A percentile compares a stretch with the other conserved stretches of the same genome.
These are phyloP conservation scores for Murina feae DNA, from an alignment of 2,113 vertebrate species.

Conservation along the genomic window DNA sequence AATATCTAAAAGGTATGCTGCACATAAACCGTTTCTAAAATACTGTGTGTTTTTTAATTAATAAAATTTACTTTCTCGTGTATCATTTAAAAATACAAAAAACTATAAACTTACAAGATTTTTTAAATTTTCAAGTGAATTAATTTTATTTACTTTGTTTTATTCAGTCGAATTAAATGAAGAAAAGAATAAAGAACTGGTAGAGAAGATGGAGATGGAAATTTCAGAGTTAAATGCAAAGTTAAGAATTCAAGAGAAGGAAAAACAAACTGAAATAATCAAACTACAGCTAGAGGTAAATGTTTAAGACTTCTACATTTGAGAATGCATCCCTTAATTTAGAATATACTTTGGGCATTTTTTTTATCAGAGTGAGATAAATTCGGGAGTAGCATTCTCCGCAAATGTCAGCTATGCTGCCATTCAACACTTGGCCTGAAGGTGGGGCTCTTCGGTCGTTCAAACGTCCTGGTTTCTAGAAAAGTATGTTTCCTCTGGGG, in stretches of 20 bases:
- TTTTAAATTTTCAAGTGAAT: constrained; percentile 33
- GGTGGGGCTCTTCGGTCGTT: not conserved
- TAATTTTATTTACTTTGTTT: constrained; percentile 42
- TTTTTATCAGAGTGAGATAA: not conserved
- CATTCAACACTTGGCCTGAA: not conserved
- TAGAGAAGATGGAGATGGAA: constrained; percentile 83
- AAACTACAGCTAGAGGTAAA: constrained; percentile 93
- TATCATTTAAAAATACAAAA: constrained; percentile 1
- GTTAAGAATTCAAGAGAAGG: constrained; percentile 87
- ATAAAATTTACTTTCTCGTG: constrained; percentile 1
- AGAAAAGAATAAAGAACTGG: constrained; percentile 78
- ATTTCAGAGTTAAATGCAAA: constrained; percentile 86
- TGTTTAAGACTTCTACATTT: not conserved
- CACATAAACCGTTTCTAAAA: constrained; percentile 1
- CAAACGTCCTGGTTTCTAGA: not conserved
- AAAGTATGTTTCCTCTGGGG: not conserved
- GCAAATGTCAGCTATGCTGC: not conserved
- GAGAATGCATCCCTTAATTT: not conserved
- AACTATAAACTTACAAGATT: not conserved
- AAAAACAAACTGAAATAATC: constrained; percentile 90
- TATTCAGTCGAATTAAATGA: constrained; percentile 86
- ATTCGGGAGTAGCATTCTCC: not conserved
- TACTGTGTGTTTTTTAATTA: not conserved
- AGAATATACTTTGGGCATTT: not conserved
- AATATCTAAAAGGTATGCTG: not conserved